Evolutionary conservation across 2,888 invertebrate species (phyloP), one percentile per base, ranked within the genome.

Genomic region (Melieria picta): DNA sequence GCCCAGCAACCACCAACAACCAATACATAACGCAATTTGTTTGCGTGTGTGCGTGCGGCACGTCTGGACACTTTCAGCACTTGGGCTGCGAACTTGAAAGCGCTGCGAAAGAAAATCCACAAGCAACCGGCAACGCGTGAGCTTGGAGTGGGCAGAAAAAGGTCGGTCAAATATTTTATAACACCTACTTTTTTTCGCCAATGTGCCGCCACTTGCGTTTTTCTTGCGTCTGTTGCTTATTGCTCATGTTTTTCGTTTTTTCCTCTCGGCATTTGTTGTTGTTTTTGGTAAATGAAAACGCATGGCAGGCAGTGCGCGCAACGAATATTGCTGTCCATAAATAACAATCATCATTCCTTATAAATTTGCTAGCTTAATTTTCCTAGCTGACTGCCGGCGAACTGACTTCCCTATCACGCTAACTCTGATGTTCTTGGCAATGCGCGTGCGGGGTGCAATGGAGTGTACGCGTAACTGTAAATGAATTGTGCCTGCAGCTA

Each of bases 111-210:
- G 30, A 30, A 30, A 30, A 30, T 30, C 30, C 30, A 30, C 30
- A 30, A 30, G 30, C 30, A 30, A 30, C 3, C 30, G 30, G 30
- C 30, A 30, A 30, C 30, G 30, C 30, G 30, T 30, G 30, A 3
- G 30, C 30, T 30, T 30, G 30, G 30, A 30, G 30, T 30, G 30
- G 30, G 30, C 30, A 30, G 30, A 30, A 30, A 30, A 30, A 30
- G 30, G 52, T 52, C n/a, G 13, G 52, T 52, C n/a, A 52, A 52
- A 52, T 52, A 52, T 52, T 52, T 52, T 52, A 52, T 52, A 52
- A n/a, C 52, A 52, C 52, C 52, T 52, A 4, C 52, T 52, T 50
- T 50, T 1, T 16, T 16, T 16, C 16, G 16, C 16, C 16, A 16
- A 16, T 16, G 16, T 16, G 16, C 16, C 16, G 16, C 16, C 16